These are phyloP conservation scores for Charina bottae DNA, from an alignment of 2,113 vertebrate genomes.

Conservation along the genomic window DNA sequence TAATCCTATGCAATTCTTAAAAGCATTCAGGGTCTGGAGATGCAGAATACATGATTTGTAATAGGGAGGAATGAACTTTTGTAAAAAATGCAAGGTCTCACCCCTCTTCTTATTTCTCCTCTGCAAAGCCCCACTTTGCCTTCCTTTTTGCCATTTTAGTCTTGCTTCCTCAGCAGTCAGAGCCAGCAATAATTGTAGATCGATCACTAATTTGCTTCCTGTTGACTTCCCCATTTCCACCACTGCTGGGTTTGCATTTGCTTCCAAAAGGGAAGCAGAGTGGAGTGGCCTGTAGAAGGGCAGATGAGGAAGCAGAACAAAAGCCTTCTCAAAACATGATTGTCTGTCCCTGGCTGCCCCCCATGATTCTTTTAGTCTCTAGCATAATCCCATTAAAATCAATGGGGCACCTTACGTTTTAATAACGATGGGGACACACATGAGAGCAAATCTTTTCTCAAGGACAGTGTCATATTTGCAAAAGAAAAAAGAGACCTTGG, in stretches of 20 bases:
- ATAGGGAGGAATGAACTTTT: not conserved
- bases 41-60: not conserved
- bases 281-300: not conserved
- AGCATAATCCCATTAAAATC: not conserved
- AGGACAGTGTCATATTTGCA: not conserved
- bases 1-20: not conserved
- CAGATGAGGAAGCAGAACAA: not conserved
- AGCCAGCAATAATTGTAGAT: not conserved
- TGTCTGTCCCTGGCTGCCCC: not conserved
- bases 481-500: not conserved
- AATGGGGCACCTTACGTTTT: not conserved
- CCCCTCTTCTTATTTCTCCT: not conserved
- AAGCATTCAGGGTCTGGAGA: not conserved
- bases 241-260: slow-evolving; percentile 1
- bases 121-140: not conserved
- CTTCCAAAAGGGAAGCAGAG: not conserved
- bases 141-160: not conserved
- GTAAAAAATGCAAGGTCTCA: not conserved
- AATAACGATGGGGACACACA: not conserved
- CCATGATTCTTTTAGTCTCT: not conserved
- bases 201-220: not conserved
- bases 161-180: not conserved
- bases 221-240: not conserved
- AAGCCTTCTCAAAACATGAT: not conserved
- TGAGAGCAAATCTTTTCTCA: not conserved